These are phyloP conservation scores for Bombus fervidus DNA, from an alignment of 1,140 invertebrate species.

Conservation along the genomic window DNA sequence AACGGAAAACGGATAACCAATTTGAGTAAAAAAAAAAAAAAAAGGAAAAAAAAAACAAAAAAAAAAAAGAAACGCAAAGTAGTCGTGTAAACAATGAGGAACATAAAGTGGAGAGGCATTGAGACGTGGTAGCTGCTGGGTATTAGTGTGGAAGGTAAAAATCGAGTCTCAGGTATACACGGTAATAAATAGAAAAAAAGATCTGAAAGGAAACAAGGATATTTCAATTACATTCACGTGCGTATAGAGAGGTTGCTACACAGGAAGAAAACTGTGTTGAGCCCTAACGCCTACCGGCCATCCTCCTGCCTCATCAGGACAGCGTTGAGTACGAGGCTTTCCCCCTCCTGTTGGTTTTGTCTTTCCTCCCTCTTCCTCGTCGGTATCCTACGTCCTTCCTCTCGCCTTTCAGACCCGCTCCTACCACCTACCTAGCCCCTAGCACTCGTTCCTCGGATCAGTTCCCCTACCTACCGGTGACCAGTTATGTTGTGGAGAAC, in stretches of 20 bases:
- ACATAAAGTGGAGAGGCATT: background rate
- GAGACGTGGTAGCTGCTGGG: no score
- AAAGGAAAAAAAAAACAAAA: no score
- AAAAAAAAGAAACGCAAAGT: background rate
- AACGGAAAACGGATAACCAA: background rate
- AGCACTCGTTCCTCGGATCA: constrained; percentile 71
- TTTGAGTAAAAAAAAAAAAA: background rate
- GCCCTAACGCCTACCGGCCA: constrained; percentile 44
- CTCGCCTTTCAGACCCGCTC: constrained; percentile 10
- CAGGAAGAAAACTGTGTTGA: constrained; percentile 16
- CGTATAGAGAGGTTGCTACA: constrained; percentile 5
- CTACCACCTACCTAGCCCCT: constrained; percentile 7
- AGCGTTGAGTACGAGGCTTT: background rate
- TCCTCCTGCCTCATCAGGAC: constrained; percentile 38
- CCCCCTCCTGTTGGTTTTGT: constrained; percentile 3
- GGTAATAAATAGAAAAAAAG: background rate
- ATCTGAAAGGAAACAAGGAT: constrained; percentile 28
- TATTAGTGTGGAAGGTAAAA: background rate
- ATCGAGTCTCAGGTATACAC: background rate
- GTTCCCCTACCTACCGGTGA: constrained; percentile 80
- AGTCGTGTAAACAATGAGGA: background rate
- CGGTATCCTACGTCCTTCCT: constrained; percentile 23
- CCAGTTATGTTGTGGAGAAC: constrained; percentile 81
- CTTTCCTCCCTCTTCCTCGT: background rate
- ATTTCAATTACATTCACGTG: constrained; percentile 43